A percentile compares a stretch with the other conserved stretches of the same genome.
Evolutionary conservation across 2,888 invertebrate species (phyloP).

Genomic region (Nipponacmea schrenckii): DNA sequence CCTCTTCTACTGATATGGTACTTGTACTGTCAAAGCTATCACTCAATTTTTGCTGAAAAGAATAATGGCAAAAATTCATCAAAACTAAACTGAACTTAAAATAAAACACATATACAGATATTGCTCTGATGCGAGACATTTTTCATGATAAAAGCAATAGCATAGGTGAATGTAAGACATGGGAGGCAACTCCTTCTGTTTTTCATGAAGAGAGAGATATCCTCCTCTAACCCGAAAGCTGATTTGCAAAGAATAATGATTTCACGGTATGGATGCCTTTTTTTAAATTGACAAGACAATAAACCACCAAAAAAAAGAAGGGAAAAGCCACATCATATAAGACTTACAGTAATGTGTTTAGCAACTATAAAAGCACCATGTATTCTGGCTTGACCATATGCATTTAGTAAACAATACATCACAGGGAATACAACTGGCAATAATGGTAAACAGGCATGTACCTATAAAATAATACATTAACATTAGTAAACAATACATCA

Average conservation of each 20-base stretch:
- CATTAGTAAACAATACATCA: too few species aligned
- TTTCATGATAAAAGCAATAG: too few species aligned
- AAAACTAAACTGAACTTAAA: too few species aligned
- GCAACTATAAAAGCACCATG: slow-evolving; percentile 55
- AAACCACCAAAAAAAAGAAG: too few species aligned
- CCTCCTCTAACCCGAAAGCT: too few species aligned
- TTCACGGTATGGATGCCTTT: not conserved
- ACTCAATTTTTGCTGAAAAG: slow-evolving; percentile 43
- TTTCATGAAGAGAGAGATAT: too few species aligned
- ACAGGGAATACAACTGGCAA: slow-evolving; percentile 86
- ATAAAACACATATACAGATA: too few species aligned
- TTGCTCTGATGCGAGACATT: too few species aligned
- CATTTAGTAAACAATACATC: slow-evolving; percentile 87
- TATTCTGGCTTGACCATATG: slow-evolving; percentile 75
- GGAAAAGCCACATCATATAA: not conserved
- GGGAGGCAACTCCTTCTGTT: too few species aligned
- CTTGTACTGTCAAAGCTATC: slow-evolving; percentile 58
- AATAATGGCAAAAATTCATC: not conserved
- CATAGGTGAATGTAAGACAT: too few species aligned
- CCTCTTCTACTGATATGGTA: slow-evolving; percentile 59
- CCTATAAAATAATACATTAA: slow-evolving; percentile 74
- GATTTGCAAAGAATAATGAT: too few species aligned
- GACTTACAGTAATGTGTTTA: slow-evolving; percentile 48
- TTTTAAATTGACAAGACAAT: too few species aligned
- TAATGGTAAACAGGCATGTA: slow-evolving; percentile 82